These are phyloP conservation scores for Quadroppia sp. DNA, from an alignment of 2,888 invertebrate genomes.

Conservation along the genomic window DNA sequence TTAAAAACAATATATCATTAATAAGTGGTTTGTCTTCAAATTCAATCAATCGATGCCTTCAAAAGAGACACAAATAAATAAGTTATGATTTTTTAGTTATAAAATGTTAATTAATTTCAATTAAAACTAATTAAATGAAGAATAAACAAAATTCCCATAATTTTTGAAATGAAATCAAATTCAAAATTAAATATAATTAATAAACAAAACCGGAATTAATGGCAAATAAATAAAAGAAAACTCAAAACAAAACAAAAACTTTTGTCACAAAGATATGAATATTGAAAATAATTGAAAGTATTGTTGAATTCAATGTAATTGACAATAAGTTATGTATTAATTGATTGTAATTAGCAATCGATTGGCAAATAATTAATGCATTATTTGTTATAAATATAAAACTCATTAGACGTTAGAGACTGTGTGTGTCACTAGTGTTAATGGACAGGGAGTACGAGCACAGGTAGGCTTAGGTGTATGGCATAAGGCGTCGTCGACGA, in stretches of 20 bases:
- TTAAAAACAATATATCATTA: background rate
- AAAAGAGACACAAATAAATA: background rate
- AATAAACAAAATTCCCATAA: too few relatives aligned
- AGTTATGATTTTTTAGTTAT: too few relatives aligned
- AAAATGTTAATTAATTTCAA: too few relatives aligned
- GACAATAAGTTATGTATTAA: background rate
- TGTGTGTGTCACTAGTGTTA: slow-evolving; percentile 20
- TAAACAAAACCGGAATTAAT: background rate
- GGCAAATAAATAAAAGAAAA: background rate
- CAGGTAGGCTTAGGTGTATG: background rate
- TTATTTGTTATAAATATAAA: background rate
- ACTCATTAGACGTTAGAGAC: background rate
- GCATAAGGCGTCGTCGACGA: background rate
- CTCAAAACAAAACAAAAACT: too few relatives aligned
- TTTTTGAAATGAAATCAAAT: too few relatives aligned
- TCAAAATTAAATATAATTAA: background rate
- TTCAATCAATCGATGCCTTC: background rate
- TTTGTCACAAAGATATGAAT: too few relatives aligned
- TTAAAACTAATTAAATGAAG: background rate
- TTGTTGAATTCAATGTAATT: too few relatives aligned
- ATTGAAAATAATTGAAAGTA: too few relatives aligned
- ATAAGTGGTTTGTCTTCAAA: background rate
- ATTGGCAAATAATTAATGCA: background rate
- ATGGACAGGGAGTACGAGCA: background rate
- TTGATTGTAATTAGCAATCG: background rate